These are phyloP conservation scores for Anguilla megastoma DNA, from an alignment of 2,797 vertebrate species.

Conservation along the genomic window DNA sequence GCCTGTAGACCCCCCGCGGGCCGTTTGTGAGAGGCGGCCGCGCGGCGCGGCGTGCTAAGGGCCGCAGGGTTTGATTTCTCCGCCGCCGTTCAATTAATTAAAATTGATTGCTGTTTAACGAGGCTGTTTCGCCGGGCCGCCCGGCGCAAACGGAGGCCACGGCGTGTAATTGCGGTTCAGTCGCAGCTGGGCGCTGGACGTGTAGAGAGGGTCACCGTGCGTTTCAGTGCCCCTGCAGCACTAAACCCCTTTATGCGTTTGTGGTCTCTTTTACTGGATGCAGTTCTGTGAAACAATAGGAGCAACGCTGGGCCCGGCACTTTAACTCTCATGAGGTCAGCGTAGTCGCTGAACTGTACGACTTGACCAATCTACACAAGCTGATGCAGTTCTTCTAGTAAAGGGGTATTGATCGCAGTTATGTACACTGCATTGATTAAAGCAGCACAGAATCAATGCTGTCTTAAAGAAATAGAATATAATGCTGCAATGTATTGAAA, in stretches of 20 bases:
- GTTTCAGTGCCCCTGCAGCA: background rate
- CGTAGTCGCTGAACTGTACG: background rate
- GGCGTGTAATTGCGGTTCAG: background rate
- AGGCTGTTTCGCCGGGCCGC: constrained; percentile 29
- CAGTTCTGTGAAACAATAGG: background rate
- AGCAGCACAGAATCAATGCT: background rate
- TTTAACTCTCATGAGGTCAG: background rate
- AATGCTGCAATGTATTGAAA: background rate
- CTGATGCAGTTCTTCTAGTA: background rate
- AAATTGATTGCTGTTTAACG: constrained; percentile 49
- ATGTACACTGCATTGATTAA: background rate
- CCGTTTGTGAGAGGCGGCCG: background rate
- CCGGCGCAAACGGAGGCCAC: constrained; percentile 30
- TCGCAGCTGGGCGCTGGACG: background rate
- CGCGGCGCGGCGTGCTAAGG: background rate
- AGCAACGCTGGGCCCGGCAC: background rate
- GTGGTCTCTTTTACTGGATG: constrained; percentile 12
- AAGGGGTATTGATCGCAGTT: background rate
- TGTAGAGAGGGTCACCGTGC: background rate
- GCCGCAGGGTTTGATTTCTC: constrained; percentile 20
- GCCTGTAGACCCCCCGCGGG: constrained; percentile 18
- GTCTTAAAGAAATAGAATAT: background rate
- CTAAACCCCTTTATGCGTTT: background rate
- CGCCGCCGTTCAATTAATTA: constrained; percentile 39
- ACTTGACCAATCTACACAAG: background rate